Base-by-base conservation (phyloP, 2,888 invertebrate genomes). In the Sphecodes monilicornis region DNA sequence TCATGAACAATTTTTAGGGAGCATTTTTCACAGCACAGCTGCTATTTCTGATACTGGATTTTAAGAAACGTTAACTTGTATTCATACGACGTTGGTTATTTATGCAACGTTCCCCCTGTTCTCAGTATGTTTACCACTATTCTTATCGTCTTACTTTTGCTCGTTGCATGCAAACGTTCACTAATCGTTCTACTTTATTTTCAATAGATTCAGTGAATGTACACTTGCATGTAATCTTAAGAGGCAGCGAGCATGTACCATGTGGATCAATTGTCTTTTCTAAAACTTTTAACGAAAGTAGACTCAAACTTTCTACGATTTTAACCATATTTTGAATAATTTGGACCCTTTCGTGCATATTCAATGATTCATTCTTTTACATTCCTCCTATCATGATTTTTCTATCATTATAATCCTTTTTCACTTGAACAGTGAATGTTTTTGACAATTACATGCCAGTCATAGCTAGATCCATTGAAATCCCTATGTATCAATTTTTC, bases 121-220 rank as follows among this genome's bases (percentile, higher is more conserved):
- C 57, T 5, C 57, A 0, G 57, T 57, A 26, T 5, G 57, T 26
- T 26, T 6, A 13, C 57, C 26, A 26, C 57, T 57, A 13, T 11
- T 57, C 57, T 57, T 29, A 57, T 57, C 57, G 26, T 57, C 57
- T 57, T 29, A 57, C 57, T 57, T 57, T 57, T 57, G 26, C 57
- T 26, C 13, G 26, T 57, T 26, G 57, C 57, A 57, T 29, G 57
- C 57, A 57, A 57, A 57, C 57, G 57, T 57, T 57, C 57, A 1
- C 57, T 57, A 57, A 57, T 57, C 57, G 57, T 57, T 57, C 57
- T 13, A 57, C 57, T 57, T 57, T 57, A 57, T 57, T 57, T 57
- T 26, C 57, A 29, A 57, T 57, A 16, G 57, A 57, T 57, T 26
- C 57, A 57, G 57, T 13, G 57, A 57, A 26, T 26, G 57, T 4